These are phyloP conservation scores for Sesamia nonagrioides DNA, from an alignment of 1,140 invertebrate genomes.

Conservation along the genomic window DNA sequence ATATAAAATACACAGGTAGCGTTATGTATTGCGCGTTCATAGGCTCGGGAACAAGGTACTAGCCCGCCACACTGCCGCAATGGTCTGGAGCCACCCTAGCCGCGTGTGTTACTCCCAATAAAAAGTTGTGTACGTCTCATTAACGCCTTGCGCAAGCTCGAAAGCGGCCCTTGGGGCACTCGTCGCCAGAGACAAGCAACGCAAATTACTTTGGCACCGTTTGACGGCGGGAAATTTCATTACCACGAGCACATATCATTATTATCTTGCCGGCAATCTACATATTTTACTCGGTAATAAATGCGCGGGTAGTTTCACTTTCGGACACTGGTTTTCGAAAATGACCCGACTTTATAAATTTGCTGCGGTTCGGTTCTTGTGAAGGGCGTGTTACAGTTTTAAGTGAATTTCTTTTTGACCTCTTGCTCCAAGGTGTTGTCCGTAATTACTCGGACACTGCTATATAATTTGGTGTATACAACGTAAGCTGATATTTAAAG, in stretches of 20 bases:
- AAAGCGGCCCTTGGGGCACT: slow-evolving; percentile 84
- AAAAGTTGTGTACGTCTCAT: slow-evolving; percentile 76
- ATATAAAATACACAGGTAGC: slow-evolving; percentile 1
- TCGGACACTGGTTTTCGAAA: slow-evolving; percentile 86
- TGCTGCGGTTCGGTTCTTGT: slow-evolving; percentile 68
- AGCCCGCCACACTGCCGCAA: slow-evolving; percentile 14
- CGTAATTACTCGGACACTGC: slow-evolving; percentile 80
- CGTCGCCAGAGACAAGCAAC: slow-evolving; percentile 83
- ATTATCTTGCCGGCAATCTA: slow-evolving; percentile 86
- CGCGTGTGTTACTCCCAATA: slow-evolving; percentile 70
- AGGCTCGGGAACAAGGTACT: neutral
- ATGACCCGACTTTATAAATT: slow-evolving; percentile 84
- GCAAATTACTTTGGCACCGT: slow-evolving; percentile 87
- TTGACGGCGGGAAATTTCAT: slow-evolving; percentile 87
- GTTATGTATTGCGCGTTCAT: neutral
- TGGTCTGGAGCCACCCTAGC: slow-evolving; percentile 54
- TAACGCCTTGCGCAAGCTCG: slow-evolving; percentile 83
- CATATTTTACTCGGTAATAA: slow-evolving; percentile 87
- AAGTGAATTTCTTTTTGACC: slow-evolving; percentile 87
- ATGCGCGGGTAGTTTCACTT: slow-evolving; percentile 85
- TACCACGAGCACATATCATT: slow-evolving; percentile 87
- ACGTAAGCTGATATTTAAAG: slow-evolving; percentile 82
- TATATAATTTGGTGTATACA: slow-evolving; percentile 82
- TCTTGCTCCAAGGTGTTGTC: slow-evolving; percentile 82
- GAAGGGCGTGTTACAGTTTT: slow-evolving; percentile 86